Evolutionary conservation across 2,797 vertebrate species (phyloP).

Genomic region (Notolepis coatsorum): DNA sequence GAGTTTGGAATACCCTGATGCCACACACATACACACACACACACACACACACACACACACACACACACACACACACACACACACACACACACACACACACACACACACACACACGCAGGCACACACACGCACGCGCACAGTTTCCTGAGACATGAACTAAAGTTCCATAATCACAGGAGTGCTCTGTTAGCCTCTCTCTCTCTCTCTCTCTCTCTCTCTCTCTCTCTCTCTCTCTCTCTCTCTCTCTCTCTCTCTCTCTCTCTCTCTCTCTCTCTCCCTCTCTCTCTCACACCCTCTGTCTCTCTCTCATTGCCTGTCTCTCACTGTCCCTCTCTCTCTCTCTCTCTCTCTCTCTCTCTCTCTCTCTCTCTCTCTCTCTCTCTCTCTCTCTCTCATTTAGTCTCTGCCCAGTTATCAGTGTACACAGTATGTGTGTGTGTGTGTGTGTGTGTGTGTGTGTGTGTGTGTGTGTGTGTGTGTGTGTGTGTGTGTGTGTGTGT

Average conservation of each 20-base stretch:
- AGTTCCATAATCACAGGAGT: no score
- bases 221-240: not conserved
- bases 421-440: no score
- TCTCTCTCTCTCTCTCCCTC: constrained; percentile 18
- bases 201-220: not conserved
- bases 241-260: constrained; percentile 23
- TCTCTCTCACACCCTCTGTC: not conserved
- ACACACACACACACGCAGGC: not conserved
- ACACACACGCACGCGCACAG: not conserved
- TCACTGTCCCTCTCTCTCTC: not conserved
- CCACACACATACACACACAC: not conserved
- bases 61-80: not conserved
- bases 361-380: not conserved
- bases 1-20: not conserved
- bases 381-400: no score
- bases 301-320: not conserved
- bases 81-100: not conserved
- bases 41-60: not conserved
- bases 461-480: no score
- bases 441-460: no score
- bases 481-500: no score
- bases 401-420: no score
- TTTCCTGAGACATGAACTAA: not conserved
- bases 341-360: not conserved
- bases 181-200: not conserved